These are phyloP conservation scores for Todiramphus saurophagus DNA, from an alignment of 2,113 vertebrate genomes.

Conservation along the genomic window DNA sequence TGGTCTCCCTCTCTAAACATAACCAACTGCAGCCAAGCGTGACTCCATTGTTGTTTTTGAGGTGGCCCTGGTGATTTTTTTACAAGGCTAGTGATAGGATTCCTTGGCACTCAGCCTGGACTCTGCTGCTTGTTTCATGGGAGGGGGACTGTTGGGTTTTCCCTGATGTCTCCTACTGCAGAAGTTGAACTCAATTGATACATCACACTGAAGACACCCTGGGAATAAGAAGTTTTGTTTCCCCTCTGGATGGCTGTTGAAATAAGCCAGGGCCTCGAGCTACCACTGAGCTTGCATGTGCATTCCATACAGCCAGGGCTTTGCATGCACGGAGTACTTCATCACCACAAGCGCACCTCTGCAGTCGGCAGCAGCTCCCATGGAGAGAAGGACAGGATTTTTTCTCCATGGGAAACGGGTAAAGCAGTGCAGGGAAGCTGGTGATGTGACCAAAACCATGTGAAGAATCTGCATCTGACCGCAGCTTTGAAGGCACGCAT, in stretches of 20 bases:
- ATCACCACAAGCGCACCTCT: neutral
- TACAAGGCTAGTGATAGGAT: conserved; percentile 27
- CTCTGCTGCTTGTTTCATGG: neutral
- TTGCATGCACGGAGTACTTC: neutral
- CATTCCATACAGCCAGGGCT: neutral
- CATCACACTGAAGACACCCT: neutral
- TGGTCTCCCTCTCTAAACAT: neutral
- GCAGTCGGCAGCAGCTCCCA: neutral
- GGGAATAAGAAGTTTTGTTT: neutral
- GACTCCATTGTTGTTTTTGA: conserved; percentile 7
- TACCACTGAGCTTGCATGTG: neutral
- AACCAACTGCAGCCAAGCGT: neutral
- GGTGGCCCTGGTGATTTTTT: conserved; percentile 43
- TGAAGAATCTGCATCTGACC: neutral
- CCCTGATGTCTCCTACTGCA: neutral
- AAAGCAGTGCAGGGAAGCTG: neutral
- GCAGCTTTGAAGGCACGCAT: neutral
- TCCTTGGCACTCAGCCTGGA: conserved; percentile 27
- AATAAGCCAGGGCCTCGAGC: neutral
- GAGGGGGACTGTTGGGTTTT: neutral
- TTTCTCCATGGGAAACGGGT: neutral
- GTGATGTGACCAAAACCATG: neutral
- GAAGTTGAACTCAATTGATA: neutral
- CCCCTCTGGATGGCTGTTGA: neutral
- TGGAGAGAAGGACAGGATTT: neutral